Base-by-base conservation (phyloP, 1,140 invertebrate genomes). In the Panagrolaimus sp. region DNA sequence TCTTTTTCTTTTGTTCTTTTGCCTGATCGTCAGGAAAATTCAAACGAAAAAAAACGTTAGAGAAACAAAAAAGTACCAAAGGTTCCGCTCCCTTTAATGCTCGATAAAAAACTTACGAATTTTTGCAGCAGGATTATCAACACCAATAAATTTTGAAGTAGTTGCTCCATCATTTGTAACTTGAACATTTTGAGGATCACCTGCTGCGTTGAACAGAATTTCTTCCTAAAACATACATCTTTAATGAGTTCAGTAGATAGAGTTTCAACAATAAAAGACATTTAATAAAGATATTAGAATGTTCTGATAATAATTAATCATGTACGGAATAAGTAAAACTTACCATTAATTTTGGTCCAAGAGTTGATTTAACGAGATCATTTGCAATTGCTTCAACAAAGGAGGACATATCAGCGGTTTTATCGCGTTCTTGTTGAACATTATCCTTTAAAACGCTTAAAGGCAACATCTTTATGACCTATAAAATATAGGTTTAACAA, bases 101-200 rank as follows among this genome's bases (percentile, higher is more conserved):
- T n/a, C n/a, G n/a, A n/a, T n/a, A 87, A 21, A 98, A 93, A 38
- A 99, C n/a, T n/a, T n/a, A n/a, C n/a, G 86, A 82, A 99, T 93
- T 87, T 98, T 99, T 2, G 95, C 96, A 43, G 95, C 95, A 63
- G 96, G 94, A 86, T 99, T 99, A 83, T 99, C 96, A 24, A 99
- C 92, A 63, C 96, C 95, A 71, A 99, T 89, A 12, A 91, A 89
- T 84, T 94, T 94, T 52, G 98, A 86, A 83, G 99, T 99, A 7
- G 96, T 99, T 14, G 96, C 96, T 70, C 96, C 96, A 87, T 99
- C 96, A 86, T 99, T 99, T 45, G 96, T 99, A 7, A 99, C 93
- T 85, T 96, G 90, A 67, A 99, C 90, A 84, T 90, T 70, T 77
- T 93, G 91, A 78, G 89, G 88, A 83, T 89, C 90, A 74, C 91